phyloP scores from a whole-genome alignment of 2,113 vertebrate genomes.

The Rhinopithecus roxellana region DNA sequence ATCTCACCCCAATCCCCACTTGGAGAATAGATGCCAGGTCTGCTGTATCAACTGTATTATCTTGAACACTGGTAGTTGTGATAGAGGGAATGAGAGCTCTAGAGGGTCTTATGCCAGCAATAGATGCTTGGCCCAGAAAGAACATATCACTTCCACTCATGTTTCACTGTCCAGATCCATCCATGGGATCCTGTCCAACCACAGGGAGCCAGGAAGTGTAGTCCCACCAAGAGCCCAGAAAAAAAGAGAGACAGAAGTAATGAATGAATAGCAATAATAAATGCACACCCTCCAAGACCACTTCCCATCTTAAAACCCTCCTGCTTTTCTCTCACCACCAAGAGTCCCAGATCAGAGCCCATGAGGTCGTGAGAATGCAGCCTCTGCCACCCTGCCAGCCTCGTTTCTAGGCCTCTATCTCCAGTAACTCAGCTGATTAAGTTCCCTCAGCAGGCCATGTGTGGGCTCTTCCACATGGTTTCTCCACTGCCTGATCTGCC shows the following conservation, averaged over 20 bases:
- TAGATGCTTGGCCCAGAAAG: background rate
- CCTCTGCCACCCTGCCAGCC: background rate
- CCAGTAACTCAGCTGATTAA: background rate
- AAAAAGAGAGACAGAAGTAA: background rate
- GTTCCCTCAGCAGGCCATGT: background rate
- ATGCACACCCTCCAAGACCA: background rate
- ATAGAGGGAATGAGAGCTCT: background rate
- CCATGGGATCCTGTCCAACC: background rate
- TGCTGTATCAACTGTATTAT: background rate
- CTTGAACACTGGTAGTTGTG: background rate
- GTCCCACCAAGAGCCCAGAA: background rate
- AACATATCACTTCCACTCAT: background rate
- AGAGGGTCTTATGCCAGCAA: background rate
- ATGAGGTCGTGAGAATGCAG: accelerated
- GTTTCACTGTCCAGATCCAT: background rate
- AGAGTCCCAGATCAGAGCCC: background rate
- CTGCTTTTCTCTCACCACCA: background rate
- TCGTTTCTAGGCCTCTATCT: background rate
- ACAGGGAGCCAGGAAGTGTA: background rate
- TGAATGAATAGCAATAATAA: background rate
- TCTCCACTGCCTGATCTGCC: background rate
- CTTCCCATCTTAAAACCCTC: background rate
- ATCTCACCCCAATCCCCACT: background rate
- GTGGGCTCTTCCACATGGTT: background rate
- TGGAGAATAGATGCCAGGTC: background rate